Evolutionary conservation across 2,113 vertebrate species (phyloP).

Genomic region (Hemicordylus capensis): DNA sequence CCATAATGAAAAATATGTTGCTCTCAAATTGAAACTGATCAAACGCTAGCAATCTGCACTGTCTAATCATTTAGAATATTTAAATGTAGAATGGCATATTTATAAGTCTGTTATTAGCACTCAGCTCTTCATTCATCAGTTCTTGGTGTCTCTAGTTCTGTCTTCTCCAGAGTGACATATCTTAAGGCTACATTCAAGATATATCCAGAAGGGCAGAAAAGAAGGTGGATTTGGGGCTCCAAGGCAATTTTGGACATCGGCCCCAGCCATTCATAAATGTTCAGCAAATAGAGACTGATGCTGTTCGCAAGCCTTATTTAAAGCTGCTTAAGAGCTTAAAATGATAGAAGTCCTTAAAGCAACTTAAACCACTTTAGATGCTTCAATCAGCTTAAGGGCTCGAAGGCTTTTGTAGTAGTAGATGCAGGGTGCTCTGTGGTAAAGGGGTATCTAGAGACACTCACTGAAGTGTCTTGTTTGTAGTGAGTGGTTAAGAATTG

Average conservation of each 20-base stretch:
- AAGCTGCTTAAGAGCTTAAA: slow-evolving; percentile 69
- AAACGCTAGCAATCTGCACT: neutral
- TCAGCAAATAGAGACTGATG: slow-evolving; percentile 15
- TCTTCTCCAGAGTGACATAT: neutral
- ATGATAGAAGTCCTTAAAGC: slow-evolving; percentile 61
- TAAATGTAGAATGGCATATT: neutral
- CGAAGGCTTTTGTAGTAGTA: neutral
- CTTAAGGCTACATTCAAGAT: neutral
- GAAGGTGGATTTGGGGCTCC: neutral
- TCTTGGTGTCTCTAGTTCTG: neutral
- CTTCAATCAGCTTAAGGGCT: slow-evolving; percentile 27
- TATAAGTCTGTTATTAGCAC: neutral
- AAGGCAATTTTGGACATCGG: neutral
- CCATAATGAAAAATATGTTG: neutral
- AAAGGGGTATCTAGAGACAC: neutral
- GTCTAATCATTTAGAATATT: neutral
- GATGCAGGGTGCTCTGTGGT: neutral
- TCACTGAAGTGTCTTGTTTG: neutral
- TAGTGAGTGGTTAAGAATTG: neutral
- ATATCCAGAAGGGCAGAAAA: neutral
- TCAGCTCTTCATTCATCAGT: neutral
- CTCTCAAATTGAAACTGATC: neutral
- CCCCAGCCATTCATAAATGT: slow-evolving; percentile 26
- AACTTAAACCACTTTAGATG: slow-evolving; percentile 64
- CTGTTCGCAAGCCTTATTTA: slow-evolving; percentile 41